Evolutionary conservation across 2,797 vertebrate species (phyloP).

Genomic region (Enteromius radiatus): DNA sequence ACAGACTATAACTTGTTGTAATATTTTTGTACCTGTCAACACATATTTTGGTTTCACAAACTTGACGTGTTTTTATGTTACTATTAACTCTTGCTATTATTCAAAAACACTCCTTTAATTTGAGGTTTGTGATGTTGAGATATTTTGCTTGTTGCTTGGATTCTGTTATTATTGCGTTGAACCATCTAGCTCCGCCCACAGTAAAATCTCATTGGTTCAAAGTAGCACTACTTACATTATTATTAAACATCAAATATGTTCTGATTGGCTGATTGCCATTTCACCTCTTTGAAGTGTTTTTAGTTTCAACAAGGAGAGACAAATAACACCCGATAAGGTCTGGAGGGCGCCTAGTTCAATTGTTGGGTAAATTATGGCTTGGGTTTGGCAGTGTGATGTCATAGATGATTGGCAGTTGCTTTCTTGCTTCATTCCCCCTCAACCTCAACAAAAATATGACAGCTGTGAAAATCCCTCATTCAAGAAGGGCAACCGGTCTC

Average conservation of each 20-base stretch:
- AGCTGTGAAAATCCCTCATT: slow-evolving; percentile 81
- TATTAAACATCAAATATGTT: background rate
- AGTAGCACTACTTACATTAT: background rate
- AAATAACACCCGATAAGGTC: background rate
- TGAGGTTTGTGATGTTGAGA: background rate
- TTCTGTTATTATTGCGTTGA: background rate
- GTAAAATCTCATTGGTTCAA: slow-evolving; percentile 4
- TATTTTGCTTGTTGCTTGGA: background rate
- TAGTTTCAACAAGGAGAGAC: background rate
- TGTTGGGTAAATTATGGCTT: slow-evolving; percentile 21
- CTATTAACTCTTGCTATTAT: background rate
- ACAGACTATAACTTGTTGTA: background rate
- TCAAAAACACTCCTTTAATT: background rate
- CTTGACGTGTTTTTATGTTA: background rate
- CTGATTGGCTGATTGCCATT: background rate
- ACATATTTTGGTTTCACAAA: background rate
- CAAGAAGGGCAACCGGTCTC: slow-evolving; percentile 75
- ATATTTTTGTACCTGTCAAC: background rate
- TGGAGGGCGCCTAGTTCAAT: slow-evolving; percentile 13
- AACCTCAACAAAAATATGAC: slow-evolving; percentile 76
- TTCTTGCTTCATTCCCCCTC: slow-evolving; percentile 61
- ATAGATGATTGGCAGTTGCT: slow-evolving; percentile 36
- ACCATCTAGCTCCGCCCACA: too few relatives aligned
- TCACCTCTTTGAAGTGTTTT: background rate
- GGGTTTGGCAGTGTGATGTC: slow-evolving; percentile 35